A percentile compares a stretch with the other conserved stretches of the same genome.
Conservation (phyloP, 2,113 vertebrate genomes). For the Sceloporus tristichus region DNA sequence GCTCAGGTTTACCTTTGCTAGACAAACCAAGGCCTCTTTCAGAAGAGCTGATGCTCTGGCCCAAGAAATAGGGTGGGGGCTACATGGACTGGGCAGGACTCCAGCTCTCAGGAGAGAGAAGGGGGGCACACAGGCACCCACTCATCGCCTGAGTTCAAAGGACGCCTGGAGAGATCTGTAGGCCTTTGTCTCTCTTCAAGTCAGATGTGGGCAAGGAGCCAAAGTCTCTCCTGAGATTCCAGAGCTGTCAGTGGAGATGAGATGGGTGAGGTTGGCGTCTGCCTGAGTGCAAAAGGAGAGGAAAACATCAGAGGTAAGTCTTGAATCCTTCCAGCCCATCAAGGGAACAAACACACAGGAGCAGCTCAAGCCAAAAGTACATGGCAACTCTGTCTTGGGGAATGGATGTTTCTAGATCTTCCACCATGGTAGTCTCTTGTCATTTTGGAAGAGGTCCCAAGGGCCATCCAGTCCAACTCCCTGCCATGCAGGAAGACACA, state of each 20-base stretch:
- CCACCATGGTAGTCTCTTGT: too few species aligned
- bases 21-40: slow-evolving; percentile 17
- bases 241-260: slow-evolving; percentile 26
- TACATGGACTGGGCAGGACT: neutral
- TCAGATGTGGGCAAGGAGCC: neutral
- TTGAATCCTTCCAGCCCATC: too few species aligned
- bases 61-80: neutral
- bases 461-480: neutral
- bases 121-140: too few species aligned
- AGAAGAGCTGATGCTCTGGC: neutral
- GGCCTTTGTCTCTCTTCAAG: slow-evolving; percentile 25
- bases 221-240: neutral
- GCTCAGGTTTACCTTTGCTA: neutral
- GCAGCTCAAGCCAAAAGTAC: too few species aligned
- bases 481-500: too few species aligned
- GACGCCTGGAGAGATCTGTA: neutral
- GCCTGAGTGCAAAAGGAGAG: neutral
- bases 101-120: neutral
- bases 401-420: too few species aligned
- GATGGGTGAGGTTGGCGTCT: neutral
- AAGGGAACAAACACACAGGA: too few species aligned
- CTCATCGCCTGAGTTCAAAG: slow-evolving; percentile 19
- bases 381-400: too few species aligned
- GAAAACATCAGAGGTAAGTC: neutral
- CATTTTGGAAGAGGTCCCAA: too few species aligned